A percentile compares a stretch with the other conserved stretches of the same genome.
phyloP scores from a whole-genome alignment of 1,140 invertebrate genomes.

The Zaprionus nigranus region DNA sequence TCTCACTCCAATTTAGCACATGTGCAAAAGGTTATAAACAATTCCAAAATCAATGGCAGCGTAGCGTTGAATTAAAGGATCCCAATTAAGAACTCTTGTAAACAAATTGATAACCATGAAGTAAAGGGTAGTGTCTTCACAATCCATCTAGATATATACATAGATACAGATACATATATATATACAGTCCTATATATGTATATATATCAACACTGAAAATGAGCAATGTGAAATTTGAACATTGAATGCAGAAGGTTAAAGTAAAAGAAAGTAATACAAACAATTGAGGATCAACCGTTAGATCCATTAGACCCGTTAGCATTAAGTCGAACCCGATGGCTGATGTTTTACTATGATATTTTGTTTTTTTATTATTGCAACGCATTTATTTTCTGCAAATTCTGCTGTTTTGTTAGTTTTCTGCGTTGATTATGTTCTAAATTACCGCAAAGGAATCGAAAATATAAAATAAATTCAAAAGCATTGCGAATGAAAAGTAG shows the following conservation, averaged over 20 bases:
- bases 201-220: neutral
- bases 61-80: conserved; percentile 42
- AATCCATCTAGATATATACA: conserved; percentile 27
- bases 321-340: conserved; percentile 21
- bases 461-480: conserved; percentile 44
- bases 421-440: conserved; percentile 17
- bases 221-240: conserved; percentile 27
- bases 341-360: conserved; percentile 28
- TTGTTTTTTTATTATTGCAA: conserved; percentile 20
- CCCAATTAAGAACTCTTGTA: conserved; percentile 38
- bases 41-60: conserved; percentile 59
- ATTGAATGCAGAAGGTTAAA: conserved; percentile 31
- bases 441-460: conserved; percentile 14
- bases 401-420: conserved; percentile 31
- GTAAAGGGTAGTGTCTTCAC: conserved; percentile 59
- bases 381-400: conserved; percentile 28
- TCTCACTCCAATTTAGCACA: conserved; percentile 47
- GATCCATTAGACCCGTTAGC: conserved; percentile 28
- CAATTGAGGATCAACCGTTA: no score
- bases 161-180: conserved; percentile 29
- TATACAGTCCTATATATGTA: neutral
- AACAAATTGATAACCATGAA: conserved; percentile 33
- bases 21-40: conserved; percentile 58
- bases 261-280: conserved; percentile 16
- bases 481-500: conserved; percentile 17